Base-by-base conservation (phyloP, 2,888 invertebrate species). In the Meiosimyza decipiens region DNA sequence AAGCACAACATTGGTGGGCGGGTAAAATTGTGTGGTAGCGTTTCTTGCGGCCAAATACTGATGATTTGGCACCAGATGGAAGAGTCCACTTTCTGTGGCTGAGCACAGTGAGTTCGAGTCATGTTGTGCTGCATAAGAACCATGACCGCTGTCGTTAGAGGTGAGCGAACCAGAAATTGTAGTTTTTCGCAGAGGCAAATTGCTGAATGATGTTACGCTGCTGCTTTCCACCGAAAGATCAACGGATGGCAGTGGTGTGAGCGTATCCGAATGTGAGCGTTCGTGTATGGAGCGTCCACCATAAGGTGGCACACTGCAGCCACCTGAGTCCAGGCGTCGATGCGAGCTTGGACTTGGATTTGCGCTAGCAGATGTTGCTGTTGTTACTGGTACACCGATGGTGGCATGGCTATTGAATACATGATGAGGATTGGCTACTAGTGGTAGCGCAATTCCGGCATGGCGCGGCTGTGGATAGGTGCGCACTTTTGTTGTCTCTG, bases 141-240 rank as follows among this genome's bases (percentile, higher is more conserved):
- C 94, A 88, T 95, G 95, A 82, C 95, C 95, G 84, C 95, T 95
- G 89, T 95, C 96, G 88, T 95, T 96, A 82, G 96, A 96, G 81
- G 96, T 95, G 83, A 95, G 94, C 80, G 96, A 95, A 87, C 92
- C 92, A 82, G 92, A 92, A 75, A 91, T 92, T 75, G 91, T 87
- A 65, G 95, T 95, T 89, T 97, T 96, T 79, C 96, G 90, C 80
- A 95, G 88, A 76, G 96, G 95, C 87, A 96, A 90, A 89, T 95
- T 96, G 84, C 95, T 95, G 81, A 97, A 91, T 75, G 96, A 96
- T 71, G 97, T 95, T 76, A 97, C 97, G 86, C 96, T 97, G 87
- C 97, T 97, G 88, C 97, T 97, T 88, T 98, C 97, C 50, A 95
- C 95, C 71, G 95, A 96, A 73, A 98, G 90, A 87, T 96, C 95